phyloP scores from a whole-genome alignment of 2,113 vertebrate species.

The Galeopterus variegatus region DNA sequence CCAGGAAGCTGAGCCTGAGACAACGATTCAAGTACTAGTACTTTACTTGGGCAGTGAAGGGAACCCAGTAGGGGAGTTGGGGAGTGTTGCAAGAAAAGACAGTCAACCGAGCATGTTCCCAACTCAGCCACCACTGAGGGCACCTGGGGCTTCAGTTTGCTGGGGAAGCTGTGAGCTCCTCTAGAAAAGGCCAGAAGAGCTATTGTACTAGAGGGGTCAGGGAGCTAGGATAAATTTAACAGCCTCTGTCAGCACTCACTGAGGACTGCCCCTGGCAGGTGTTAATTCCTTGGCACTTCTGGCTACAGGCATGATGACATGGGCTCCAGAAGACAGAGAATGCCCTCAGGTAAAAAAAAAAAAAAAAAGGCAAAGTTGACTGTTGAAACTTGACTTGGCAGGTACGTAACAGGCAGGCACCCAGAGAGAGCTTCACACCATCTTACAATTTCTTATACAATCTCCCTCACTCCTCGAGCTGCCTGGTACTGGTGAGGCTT shows the following conservation, averaged over 20 bases:
- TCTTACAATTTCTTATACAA: no score
- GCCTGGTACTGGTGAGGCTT: accelerated
- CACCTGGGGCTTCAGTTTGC: accelerated
- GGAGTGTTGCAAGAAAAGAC: not conserved
- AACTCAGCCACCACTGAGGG: accelerated
- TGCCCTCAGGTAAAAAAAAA: no score
- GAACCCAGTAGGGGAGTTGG: accelerated
- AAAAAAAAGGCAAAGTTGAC: not conserved
- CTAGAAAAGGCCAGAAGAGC: not conserved
- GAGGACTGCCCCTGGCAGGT: not conserved
- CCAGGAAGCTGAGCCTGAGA: not conserved
- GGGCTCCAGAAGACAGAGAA: not conserved
- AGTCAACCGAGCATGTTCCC: no score
- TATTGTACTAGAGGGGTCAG: no score
- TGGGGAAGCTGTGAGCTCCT: no score
- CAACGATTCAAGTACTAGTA: not conserved
- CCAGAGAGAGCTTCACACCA: accelerated
- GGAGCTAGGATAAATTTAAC: accelerated
- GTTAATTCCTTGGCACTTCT: not conserved
- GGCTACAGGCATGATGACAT: not conserved
- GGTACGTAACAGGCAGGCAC: not conserved
- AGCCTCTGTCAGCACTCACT: accelerated
- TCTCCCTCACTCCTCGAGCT: not conserved
- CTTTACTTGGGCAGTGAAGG: not conserved
- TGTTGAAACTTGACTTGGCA: not conserved